These are phyloP conservation scores for Phymorhynchus buccinoides DNA, from an alignment of 1,140 invertebrate species.

Conservation along the genomic window DNA sequence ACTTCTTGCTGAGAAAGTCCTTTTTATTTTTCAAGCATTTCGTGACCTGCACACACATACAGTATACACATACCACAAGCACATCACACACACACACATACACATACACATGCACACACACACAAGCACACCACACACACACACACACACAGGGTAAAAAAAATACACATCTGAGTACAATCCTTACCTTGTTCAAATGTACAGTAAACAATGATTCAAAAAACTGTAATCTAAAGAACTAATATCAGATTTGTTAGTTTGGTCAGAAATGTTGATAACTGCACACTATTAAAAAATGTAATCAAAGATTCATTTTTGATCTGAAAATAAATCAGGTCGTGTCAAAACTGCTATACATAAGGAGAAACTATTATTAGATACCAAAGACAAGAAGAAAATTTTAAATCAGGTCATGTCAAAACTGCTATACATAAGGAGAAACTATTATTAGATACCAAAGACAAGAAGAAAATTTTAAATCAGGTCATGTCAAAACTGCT, in stretches of 20 bases:
- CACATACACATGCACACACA: neutral
- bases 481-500: too few species aligned
- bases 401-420: too few species aligned
- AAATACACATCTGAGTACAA: neutral
- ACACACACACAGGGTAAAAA: neutral
- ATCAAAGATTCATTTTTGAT: too few species aligned
- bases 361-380: too few species aligned
- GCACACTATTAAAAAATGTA: too few species aligned
- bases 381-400: too few species aligned
- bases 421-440: too few species aligned
- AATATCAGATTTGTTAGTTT: neutral
- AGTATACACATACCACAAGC: neutral
- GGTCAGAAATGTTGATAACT: too few species aligned
- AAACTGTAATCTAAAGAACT: neutral
- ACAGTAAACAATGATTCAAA: neutral
- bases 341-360: too few species aligned
- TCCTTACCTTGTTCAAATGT: neutral
- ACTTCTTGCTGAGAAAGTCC: conserved; percentile 80
- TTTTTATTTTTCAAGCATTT: conserved; percentile 88
- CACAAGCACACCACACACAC: neutral
- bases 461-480: too few species aligned
- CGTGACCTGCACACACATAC: conserved; percentile 78
- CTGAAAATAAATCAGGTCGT: too few species aligned
- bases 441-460: too few species aligned
- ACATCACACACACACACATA: neutral